Evolutionary conservation across 2,113 vertebrate genomes (phyloP), one percentile per base, ranked within the genome.

Genomic region (Odontesthes bonariensis): DNA sequence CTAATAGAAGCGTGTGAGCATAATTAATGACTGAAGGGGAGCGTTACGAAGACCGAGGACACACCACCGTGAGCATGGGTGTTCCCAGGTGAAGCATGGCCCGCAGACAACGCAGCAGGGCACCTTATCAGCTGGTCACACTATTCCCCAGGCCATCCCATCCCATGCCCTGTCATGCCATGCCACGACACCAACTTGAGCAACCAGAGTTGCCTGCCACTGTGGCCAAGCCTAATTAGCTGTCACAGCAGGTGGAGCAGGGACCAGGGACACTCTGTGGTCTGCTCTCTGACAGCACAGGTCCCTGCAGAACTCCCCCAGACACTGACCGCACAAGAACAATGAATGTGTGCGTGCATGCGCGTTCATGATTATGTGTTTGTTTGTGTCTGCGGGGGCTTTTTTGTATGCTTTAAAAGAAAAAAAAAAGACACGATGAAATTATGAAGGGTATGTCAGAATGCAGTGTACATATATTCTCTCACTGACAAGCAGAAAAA

Each of bases 171-270:
- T 82, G 71, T 65, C 62, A 64, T 79, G 75, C 76, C 84, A 87
- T 66, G 79, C 82, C 75, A 62, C 13, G 76, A 86, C 87, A 84
- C 82, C 77, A 78, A 81, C 84, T 89, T 89, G 81, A 84, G 88
- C 79, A 75, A 83, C 80, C 82, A 87, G 88, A 89, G 89, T 88
- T 73, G 70, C 73, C 73, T 68, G 81, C 75, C 65, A 82, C 75
- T 83, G 77, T 85, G 86, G 86, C 75, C 75, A 72, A 73, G 83
- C 81, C 84, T 94, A 93, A 94, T 94, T 92, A 93, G 90, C 90
- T 92, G 91, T 90, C 93, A 89, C 91, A 87, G 88, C 91, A 90
- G 89, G 92, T 89, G 87, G 87, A 86, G 81, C 85, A 77, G 83
- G 69, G 75, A 87, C 82, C 80, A 68, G 84, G 81, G 74, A 83